Evolutionary conservation across 2,888 invertebrate species (phyloP).

Genomic region (Teleogryllus oceanicus): DNA sequence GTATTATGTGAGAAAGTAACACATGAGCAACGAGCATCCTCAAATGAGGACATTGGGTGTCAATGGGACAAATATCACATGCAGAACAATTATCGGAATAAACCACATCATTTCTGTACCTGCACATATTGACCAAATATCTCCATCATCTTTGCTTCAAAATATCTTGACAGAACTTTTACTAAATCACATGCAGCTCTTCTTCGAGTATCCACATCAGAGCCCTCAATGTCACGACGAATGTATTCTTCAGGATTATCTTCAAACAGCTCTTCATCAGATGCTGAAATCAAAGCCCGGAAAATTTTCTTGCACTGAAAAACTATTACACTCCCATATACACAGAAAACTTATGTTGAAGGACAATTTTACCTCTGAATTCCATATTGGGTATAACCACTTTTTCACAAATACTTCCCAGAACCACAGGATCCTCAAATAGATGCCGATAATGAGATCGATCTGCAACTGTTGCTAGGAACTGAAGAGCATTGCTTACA

Average conservation of each 20-base stretch:
- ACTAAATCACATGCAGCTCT: slow-evolving; percentile 97
- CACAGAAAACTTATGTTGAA: slow-evolving; percentile 23
- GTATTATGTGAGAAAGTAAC: too few relatives aligned
- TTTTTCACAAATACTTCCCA: slow-evolving; percentile 92
- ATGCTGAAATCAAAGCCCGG: slow-evolving; percentile 52
- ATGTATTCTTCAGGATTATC: slow-evolving; percentile 98
- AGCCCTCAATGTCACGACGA: slow-evolving; percentile 93
- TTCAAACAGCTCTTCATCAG: slow-evolving; percentile 95
- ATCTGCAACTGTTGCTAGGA: slow-evolving; percentile 91
- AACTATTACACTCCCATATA: too few relatives aligned
- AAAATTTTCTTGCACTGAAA: too few relatives aligned
- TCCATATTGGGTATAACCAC: slow-evolving; percentile 99
- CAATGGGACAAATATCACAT: too few relatives aligned
- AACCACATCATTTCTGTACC: slow-evolving; percentile 48
- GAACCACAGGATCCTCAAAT: slow-evolving; percentile 82
- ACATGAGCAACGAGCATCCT: too few relatives aligned
- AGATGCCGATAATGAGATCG: slow-evolving; percentile 80
- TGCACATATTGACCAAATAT: slow-evolving; percentile 85
- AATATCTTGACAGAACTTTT: slow-evolving; percentile 81
- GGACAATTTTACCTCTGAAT: slow-evolving; percentile 67
- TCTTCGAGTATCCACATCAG: slow-evolving; percentile 93
- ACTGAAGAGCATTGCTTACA: slow-evolving; percentile 93
- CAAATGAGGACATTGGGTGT: too few relatives aligned
- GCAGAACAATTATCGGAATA: too few relatives aligned
- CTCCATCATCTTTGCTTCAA: slow-evolving; percentile 81